Base-by-base conservation (phyloP, 2,888 invertebrate genomes). In the Ypsolopha scabrella region DNA sequence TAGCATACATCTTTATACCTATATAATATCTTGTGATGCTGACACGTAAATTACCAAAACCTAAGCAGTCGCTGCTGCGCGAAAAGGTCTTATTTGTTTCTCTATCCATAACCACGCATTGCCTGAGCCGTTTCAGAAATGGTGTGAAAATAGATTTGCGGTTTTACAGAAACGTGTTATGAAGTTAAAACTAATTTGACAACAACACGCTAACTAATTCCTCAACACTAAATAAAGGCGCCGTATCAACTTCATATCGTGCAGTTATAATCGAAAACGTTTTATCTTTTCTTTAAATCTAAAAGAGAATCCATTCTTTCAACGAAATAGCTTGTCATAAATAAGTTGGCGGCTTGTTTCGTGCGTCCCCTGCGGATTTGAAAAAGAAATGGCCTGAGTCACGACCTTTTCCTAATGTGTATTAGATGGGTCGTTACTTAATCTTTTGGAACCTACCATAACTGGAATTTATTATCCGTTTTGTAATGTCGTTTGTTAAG, bases 311-410 rank as follows among this genome's bases (percentile, higher is more conserved):
- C 34, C 45, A 66, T 68, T 67, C 65, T 69, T 70, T 72, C 63
- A 68, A 67, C 60, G 59, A 70, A 76, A 75, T 68, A 72, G 65
- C 66, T 58, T 57, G 58, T 61, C 70, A 64, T 81, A 80, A 80
- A 82, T 74, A 72, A 64, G 63, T 62, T 68, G 67, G 68, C 70
- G 62, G 70, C 75, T 77, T 80, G 73, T 24, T 24, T 24, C 79
- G 76, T 82, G 78, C 71, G 72, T 72, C 70, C 69, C 72, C 62
- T 68, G 67, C 63, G 48, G 14, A 60, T 67, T 65, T 57, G 59
- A 63, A 69, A 75, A 81, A 77, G 71, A 75, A 82, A 80, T 80
- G 66, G 67, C 53, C 70, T 70, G 45, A 60, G 75, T 81, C 85
- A 81, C 81, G 83, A 73, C 60, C 73, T 54, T 58, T 66, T 56